phyloP scores from a whole-genome alignment of 2,113 vertebrate genomes.

The Hydrochoerus hydrochaeris region DNA sequence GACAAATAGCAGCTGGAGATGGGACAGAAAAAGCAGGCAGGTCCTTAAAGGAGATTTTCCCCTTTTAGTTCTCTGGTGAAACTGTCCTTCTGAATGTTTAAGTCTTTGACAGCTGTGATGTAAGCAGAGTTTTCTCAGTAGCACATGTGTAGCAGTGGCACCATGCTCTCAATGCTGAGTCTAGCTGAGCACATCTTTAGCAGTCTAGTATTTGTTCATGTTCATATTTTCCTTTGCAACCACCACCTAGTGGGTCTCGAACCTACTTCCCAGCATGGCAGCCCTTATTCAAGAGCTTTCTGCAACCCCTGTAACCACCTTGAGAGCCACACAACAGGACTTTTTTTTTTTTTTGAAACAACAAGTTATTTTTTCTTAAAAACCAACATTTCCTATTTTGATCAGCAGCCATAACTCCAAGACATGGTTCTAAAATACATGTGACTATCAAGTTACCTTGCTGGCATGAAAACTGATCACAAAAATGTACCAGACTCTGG shows the following conservation, averaged over 20 bases:
- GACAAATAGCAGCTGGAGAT: background rate
- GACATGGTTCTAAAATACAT: background rate
- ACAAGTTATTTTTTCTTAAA: background rate
- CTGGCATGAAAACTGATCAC: background rate
- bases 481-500: background rate
- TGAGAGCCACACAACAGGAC: background rate
- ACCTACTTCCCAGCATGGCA: background rate
- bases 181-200: background rate
- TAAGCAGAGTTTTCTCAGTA: background rate
- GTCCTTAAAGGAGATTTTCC: background rate
- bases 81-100: background rate
- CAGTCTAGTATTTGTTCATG: background rate
- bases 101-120: background rate
- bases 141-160: background rate
- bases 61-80: background rate
- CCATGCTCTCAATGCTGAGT: fast-evolving
- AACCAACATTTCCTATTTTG: constrained; percentile 11
- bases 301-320: background rate
- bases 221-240: background rate
- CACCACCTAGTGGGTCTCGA: background rate
- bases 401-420: constrained; percentile 10
- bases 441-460: background rate
- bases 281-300: background rate
- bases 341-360: background rate
- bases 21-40: background rate